phyloP scores from a whole-genome alignment of 2,113 vertebrate species.

The Indri indri region DNA sequence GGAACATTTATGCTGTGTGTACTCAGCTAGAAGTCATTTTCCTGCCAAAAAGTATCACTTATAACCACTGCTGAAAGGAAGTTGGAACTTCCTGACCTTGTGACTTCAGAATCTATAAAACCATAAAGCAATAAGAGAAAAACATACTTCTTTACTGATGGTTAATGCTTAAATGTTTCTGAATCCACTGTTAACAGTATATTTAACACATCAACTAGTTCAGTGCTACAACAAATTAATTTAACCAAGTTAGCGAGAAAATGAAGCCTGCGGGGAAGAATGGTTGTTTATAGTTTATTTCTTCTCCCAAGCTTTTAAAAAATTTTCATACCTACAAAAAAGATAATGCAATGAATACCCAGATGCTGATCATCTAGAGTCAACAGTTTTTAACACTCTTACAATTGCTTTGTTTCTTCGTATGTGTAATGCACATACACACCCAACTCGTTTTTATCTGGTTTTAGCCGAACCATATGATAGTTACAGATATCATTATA shows the following conservation, averaged over 20 bases:
- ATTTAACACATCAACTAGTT: conserved; percentile 30
- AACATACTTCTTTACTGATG: not conserved
- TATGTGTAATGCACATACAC: not conserved
- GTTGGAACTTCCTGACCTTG: not conserved
- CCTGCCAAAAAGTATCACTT: not conserved
- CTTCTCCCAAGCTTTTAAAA: not conserved
- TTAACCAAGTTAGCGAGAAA: not conserved
- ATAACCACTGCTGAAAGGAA: not conserved
- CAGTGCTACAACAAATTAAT: conserved; percentile 14
- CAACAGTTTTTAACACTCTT: not conserved
- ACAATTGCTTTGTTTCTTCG: not conserved
- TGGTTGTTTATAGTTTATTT: not conserved
- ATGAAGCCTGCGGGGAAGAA: not conserved
- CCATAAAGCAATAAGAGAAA: conserved; percentile 3
- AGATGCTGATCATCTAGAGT: not conserved
- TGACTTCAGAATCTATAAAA: conserved; percentile 12
- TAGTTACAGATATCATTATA: not conserved
- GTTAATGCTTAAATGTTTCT: conserved; percentile 23
- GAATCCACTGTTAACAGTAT: conserved; percentile 24
- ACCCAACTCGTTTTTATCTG: not conserved
- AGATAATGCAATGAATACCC: not conserved
- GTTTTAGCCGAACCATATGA: conserved; percentile 27
- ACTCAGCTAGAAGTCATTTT: conserved; percentile 4
- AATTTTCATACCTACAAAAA: not conserved
- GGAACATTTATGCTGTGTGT: not conserved